phyloP scores from a whole-genome alignment of 2,113 vertebrate genomes.

The Scomber scombrus region DNA sequence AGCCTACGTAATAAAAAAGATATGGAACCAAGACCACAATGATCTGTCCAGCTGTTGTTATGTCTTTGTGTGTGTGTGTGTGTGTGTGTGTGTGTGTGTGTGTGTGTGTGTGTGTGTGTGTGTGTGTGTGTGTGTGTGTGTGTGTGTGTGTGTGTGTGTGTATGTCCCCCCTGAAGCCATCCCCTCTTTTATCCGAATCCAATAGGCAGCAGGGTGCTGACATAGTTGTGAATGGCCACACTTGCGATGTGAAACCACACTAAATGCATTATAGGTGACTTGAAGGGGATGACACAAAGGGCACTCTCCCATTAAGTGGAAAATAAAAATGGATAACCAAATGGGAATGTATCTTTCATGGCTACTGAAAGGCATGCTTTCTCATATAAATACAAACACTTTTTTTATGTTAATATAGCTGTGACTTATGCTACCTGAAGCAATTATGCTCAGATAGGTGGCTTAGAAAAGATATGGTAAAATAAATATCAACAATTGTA shows the following conservation, averaged over 20 bases:
- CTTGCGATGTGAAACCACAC: slow-evolving; percentile 44
- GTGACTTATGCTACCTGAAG: slow-evolving; percentile 25
- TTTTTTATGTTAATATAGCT: slow-evolving; percentile 17
- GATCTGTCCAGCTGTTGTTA: slow-evolving; percentile 27
- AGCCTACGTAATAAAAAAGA: slow-evolving; percentile 23
- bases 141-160: slow-evolving; percentile 8
- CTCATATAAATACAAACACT: background rate
- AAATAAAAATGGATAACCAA: slow-evolving; percentile 52
- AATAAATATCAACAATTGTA: background rate
- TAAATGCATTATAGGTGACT: slow-evolving; percentile 79
- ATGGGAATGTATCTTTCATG: slow-evolving; percentile 6
- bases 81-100: background rate
- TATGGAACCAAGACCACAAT: slow-evolving; percentile 32
- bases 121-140: slow-evolving; percentile 29
- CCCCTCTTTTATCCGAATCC: slow-evolving; percentile 64
- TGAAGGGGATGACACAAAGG: slow-evolving; percentile 69
- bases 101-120: slow-evolving; percentile 9
- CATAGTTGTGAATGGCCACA: slow-evolving; percentile 61
- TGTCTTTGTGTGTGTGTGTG: background rate
- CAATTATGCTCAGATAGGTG: background rate
- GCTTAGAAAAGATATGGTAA: background rate
- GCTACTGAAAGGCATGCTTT: slow-evolving; percentile 28
- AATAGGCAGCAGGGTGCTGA: slow-evolving; percentile 54
- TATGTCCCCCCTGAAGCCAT: slow-evolving; percentile 44
- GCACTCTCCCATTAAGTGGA: slow-evolving; percentile 62